Evolutionary conservation across 64 coral and sea anemone species (phyloP).

Genomic region (Exaiptasia diaphana): DNA sequence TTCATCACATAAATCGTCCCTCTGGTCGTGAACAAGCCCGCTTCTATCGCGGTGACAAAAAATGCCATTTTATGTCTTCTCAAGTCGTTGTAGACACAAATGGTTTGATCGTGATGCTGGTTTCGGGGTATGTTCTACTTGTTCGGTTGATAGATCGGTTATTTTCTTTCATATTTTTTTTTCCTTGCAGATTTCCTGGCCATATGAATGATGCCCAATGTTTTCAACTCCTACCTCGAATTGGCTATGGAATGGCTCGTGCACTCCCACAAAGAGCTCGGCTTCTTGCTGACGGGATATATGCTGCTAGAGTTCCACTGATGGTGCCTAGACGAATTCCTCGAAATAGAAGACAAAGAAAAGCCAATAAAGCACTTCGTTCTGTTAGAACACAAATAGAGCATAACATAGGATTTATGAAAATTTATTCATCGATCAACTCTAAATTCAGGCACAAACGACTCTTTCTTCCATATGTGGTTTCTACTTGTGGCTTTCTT

Average conservation of each 20-base stretch:
- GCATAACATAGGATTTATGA: no score
- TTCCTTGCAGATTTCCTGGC: not conserved
- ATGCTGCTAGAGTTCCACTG: no score
- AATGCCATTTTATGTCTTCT: conserved; percentile 28
- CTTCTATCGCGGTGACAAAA: conserved; percentile 41
- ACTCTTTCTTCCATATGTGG: no score
- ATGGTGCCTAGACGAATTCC: no score
- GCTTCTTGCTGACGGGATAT: not conserved
- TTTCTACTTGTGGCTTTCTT: no score
- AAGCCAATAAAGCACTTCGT: no score
- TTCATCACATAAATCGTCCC: conserved; percentile 12
- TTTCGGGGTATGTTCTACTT: not conserved
- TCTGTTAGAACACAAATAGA: no score
- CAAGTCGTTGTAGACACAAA: conserved; percentile 11
- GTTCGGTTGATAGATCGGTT: no score
- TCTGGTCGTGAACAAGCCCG: conserved; percentile 1
- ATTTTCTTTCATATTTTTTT: not conserved
- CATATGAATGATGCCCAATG: not conserved
- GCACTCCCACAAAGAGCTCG: not conserved
- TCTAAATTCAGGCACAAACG: no score
- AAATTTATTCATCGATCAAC: no score
- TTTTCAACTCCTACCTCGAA: not conserved
- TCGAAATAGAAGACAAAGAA: no score
- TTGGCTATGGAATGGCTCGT: not conserved
- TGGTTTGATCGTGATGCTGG: conserved; percentile 25